A percentile compares a stretch with the other conserved stretches of the same genome.
phyloP scores from a whole-genome alignment of 1,140 invertebrate species.

The Cotesia typhae region DNA sequence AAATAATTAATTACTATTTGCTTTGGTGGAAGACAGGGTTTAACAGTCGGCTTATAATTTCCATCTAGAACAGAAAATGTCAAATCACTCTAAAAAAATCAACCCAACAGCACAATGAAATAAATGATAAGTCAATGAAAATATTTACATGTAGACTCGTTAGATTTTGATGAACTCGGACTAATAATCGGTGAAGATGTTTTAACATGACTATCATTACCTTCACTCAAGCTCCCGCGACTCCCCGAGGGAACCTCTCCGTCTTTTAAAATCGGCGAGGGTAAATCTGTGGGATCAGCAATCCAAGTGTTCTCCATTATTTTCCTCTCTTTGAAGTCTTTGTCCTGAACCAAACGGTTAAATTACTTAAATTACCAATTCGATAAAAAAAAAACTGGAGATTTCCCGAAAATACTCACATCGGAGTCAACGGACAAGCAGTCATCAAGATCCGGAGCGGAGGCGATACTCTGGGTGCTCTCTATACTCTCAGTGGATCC shows the following conservation, averaged over 20 bases:
- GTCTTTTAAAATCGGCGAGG: slow-evolving; percentile 58
- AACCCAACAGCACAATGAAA: neutral
- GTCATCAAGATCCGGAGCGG: slow-evolving; percentile 58
- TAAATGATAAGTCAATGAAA: neutral
- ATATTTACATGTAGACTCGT: slow-evolving; percentile 36
- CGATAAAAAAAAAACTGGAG: slow-evolving; percentile 28
- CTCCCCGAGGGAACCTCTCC: slow-evolving; percentile 34
- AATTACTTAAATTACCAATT: slow-evolving; percentile 35
- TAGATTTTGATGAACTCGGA: slow-evolving; percentile 47
- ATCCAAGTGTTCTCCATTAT: slow-evolving; percentile 53
- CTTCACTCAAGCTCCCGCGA: slow-evolving; percentile 36
- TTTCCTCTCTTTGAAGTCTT: slow-evolving; percentile 21
- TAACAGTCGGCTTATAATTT: neutral
- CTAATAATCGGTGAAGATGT: slow-evolving; percentile 56
- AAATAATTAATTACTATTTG: neutral
- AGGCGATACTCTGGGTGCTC: slow-evolving; percentile 59
- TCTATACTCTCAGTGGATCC: slow-evolving; percentile 63
- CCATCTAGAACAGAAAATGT: neutral
- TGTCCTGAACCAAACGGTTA: slow-evolving; percentile 18
- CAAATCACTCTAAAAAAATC: neutral
- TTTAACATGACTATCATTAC: slow-evolving; percentile 45
- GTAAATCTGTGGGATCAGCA: slow-evolving; percentile 46
- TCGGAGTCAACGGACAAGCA: slow-evolving; percentile 56
- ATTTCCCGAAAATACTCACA: slow-evolving; percentile 53
- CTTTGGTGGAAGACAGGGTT: neutral